Percentiles rank a stretch among this genome's conserved stretches.
phyloP scores from a whole-genome alignment of 2,797 vertebrate genomes.

The Myotis myotis region DNA sequence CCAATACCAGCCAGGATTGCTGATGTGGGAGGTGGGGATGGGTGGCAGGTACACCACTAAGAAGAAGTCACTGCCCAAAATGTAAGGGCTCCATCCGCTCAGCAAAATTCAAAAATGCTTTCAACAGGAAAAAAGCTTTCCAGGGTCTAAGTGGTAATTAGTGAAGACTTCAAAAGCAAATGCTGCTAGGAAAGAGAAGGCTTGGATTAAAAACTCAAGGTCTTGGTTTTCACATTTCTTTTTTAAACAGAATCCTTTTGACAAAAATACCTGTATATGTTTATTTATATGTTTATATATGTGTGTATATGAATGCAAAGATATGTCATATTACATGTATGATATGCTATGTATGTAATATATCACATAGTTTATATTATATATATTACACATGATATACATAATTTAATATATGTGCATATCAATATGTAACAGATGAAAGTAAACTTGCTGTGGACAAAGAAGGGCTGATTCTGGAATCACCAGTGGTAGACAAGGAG shows the following conservation, averaged over 20 bases:
- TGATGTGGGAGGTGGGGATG: neutral
- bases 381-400: neutral
- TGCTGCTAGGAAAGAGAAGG: neutral
- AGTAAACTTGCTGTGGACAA: neutral
- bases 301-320: neutral
- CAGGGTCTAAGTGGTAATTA: slow-evolving; percentile 9
- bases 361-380: neutral
- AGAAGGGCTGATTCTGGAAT: neutral
- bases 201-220: neutral
- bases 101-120: neutral
- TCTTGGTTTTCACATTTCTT: slow-evolving; percentile 13
- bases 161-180: slow-evolving; percentile 37
- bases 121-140: neutral
- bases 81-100: neutral
- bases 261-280: neutral
- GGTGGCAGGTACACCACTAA: neutral
- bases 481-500: neutral
- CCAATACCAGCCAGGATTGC: neutral
- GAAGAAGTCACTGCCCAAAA: neutral
- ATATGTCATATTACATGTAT: neutral
- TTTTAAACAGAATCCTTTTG: neutral
- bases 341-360: neutral
- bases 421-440: neutral
- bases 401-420: neutral
- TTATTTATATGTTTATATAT: neutral